These are phyloP conservation scores for Baryphthengus martii DNA, from an alignment of 2,113 vertebrate species.

Conservation along the genomic window DNA sequence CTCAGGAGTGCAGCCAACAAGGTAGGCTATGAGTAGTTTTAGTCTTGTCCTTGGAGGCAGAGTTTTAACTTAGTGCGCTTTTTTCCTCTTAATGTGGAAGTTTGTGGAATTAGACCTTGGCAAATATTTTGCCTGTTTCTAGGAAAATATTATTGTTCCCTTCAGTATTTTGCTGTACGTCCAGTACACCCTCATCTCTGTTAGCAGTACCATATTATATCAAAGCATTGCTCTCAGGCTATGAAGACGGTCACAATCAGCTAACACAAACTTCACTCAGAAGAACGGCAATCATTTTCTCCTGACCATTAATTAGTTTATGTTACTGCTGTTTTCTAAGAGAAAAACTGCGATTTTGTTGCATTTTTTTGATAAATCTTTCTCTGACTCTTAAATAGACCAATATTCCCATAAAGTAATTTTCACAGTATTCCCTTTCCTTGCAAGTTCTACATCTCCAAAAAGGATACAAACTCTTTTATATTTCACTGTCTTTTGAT, in stretches of 20 bases:
- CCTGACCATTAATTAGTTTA: not conserved
- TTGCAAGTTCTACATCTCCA: not conserved
- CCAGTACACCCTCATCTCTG: not conserved
- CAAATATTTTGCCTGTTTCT: slow-evolving; percentile 25
- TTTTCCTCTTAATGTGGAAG: not conserved
- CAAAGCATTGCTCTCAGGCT: not conserved
- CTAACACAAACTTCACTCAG: not conserved
- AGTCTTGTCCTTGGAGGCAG: not conserved
- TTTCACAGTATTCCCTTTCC: not conserved
- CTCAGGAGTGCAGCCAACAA: slow-evolving; percentile 20
- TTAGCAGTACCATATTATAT: not conserved
- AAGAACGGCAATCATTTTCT: not conserved
- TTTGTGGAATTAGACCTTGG: slow-evolving; percentile 36
- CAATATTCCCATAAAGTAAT: not conserved
- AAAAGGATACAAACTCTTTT: not conserved
- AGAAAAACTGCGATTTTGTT: not conserved
- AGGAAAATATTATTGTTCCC: not conserved
- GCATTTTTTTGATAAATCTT: not conserved
- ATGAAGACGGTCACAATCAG: not conserved
- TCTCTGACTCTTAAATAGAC: not conserved
- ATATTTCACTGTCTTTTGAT: not conserved
- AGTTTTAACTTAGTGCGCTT: not conserved
- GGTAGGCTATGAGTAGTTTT: not conserved
- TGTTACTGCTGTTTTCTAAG: not conserved
- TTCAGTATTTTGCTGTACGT: not conserved